Conservation (phyloP, 2,113 vertebrate species). For the Sceloporus undulatus region DNA sequence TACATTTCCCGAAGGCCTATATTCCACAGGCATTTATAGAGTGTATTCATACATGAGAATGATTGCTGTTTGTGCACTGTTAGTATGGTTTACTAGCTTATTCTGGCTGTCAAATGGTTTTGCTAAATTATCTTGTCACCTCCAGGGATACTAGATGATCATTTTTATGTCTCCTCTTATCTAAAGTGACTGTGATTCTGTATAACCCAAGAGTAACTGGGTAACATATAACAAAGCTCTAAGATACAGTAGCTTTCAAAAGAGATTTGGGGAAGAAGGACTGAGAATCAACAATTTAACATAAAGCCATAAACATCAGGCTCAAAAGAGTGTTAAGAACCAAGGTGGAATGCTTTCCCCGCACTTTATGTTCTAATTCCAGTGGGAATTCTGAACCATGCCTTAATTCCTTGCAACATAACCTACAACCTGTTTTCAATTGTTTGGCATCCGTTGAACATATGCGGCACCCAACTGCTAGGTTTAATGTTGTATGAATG, state of each 20-base stretch:
- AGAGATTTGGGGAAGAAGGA: constrained; percentile 17
- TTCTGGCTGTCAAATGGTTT: background rate
- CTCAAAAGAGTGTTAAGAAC: background rate
- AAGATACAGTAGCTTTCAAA: constrained; percentile 50
- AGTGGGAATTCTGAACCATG: constrained; percentile 48
- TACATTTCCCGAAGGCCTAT: background rate
- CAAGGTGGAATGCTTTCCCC: constrained; percentile 37
- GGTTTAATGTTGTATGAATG: constrained; percentile 72
- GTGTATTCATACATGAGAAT: background rate
- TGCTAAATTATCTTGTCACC: background rate
- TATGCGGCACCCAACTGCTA: constrained; percentile 59
- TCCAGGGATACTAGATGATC: background rate
- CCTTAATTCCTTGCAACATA: constrained; percentile 52
- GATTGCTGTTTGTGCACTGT: background rate
- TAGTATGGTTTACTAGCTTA: background rate
- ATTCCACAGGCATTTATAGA: background rate
- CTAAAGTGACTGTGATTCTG: background rate
- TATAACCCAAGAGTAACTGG: constrained; percentile 38
- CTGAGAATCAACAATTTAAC: constrained; percentile 41
- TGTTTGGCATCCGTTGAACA: constrained; percentile 62
- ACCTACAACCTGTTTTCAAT: constrained; percentile 64
- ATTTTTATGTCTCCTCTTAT: background rate
- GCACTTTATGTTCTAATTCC: background rate
- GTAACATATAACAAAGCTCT: constrained; percentile 46
- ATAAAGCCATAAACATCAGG: constrained; percentile 33